Evolutionary conservation across 2,113 vertebrate species (phyloP).

Genomic region (Benitochromis conjunctus): DNA sequence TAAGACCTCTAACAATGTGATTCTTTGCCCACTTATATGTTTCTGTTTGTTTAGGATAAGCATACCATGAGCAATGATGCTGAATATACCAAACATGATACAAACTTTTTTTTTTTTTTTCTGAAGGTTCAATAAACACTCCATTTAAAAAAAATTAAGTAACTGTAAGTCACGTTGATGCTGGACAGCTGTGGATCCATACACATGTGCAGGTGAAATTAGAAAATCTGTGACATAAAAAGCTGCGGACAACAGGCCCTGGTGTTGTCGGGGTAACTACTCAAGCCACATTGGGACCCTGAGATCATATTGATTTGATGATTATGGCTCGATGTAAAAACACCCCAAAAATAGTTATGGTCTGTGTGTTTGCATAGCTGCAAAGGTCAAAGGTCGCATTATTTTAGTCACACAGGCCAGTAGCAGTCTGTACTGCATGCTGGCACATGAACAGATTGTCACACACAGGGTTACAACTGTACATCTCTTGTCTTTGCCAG

Average conservation of each 20-base stretch:
- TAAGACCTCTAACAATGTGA: background rate
- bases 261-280: background rate
- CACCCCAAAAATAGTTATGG: too few species aligned
- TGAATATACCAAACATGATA: background rate
- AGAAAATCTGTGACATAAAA: background rate
- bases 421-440: too few species aligned
- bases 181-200: background rate
- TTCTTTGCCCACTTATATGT: background rate
- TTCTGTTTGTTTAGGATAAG: background rate
- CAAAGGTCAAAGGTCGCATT: too few species aligned
- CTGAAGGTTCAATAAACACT: background rate
- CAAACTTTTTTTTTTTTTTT: background rate
- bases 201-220: background rate
- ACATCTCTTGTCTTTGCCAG: too few species aligned
- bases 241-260: background rate
- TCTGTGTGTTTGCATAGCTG: too few species aligned
- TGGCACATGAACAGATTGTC: too few species aligned
- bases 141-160: background rate
- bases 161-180: background rate
- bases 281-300: too few species aligned
- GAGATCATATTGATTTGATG: background rate
- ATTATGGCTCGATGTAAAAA: too few species aligned
- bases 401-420: too few species aligned
- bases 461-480: too few species aligned
- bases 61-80: background rate